Conservation (phyloP, 2,797 vertebrate genomes). For the Emys orbicularis region DNA sequence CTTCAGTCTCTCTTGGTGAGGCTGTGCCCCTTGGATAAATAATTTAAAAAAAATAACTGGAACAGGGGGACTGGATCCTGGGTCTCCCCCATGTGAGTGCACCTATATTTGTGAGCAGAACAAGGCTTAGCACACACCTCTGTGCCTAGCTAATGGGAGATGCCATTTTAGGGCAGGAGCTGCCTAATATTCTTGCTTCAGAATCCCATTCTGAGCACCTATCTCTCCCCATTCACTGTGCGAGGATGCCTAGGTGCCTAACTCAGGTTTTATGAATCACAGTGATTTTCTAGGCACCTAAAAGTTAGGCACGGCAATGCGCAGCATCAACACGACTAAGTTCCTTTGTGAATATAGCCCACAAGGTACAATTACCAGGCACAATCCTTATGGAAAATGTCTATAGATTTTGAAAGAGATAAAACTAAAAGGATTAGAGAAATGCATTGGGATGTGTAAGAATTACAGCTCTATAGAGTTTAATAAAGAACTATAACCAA, state of each 20-base stretch:
- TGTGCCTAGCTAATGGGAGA: background rate
- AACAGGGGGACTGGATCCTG: background rate
- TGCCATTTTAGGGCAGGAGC: no score
- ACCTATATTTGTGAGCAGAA: background rate
- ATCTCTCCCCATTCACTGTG: no score
- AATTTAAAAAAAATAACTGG: background rate
- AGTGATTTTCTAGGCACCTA: no score
- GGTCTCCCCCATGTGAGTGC: background rate
- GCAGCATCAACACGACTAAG: no score
- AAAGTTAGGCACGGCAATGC: no score
- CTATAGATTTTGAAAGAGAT: background rate
- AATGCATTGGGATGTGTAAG: no score
- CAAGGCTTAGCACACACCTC: background rate
- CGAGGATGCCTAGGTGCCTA: no score
- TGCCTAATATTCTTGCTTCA: background rate
- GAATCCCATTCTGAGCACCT: background rate
- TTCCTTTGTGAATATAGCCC: background rate
- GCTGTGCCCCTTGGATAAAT: background rate
- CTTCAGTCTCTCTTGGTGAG: background rate
- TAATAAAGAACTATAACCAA: background rate
- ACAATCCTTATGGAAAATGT: background rate
- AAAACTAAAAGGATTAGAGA: background rate
- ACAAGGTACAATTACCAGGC: background rate
- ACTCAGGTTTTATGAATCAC: no score
- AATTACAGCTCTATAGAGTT: background rate